Conservation (phyloP, 2,888 invertebrate species). For the Mantis religiosa region DNA sequence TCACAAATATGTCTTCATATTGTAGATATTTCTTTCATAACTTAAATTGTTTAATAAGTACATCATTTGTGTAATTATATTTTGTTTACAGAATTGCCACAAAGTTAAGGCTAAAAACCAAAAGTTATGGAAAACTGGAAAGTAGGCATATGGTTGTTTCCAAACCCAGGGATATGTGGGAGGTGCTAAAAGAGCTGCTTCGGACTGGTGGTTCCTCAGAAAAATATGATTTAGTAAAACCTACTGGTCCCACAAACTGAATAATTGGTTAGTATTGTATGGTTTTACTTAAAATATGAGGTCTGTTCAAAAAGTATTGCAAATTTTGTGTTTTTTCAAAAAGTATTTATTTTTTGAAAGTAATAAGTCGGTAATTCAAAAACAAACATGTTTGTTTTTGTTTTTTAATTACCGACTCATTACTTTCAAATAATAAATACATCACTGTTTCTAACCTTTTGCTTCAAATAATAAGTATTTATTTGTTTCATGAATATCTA, state of each 20-base stretch:
- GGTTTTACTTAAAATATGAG: too few relatives aligned
- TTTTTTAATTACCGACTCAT: too few relatives aligned
- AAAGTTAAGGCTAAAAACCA: conserved; percentile 48
- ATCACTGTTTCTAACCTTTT: too few relatives aligned
- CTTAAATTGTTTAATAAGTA: background rate
- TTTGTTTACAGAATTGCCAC: conserved; percentile 42
- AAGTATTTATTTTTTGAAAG: too few relatives aligned
- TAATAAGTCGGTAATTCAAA: too few relatives aligned
- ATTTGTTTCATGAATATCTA: too few relatives aligned
- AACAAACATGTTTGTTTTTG: too few relatives aligned
- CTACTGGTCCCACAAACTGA: conserved; percentile 26
- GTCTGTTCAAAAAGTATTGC: too few relatives aligned
- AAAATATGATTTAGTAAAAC: conserved; percentile 49
- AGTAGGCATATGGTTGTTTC: conserved; percentile 50
- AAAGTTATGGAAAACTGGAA: conserved; percentile 48
- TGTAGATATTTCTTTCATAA: background rate
- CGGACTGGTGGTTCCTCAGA: conserved; percentile 39
- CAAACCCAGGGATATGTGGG: conserved; percentile 41
- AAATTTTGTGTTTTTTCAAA: too few relatives aligned
- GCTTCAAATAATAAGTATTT: too few relatives aligned
- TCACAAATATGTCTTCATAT: background rate
- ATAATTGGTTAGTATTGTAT: background rate
- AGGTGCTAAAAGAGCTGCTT: background rate
- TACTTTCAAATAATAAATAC: too few relatives aligned
- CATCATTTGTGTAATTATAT: background rate